Evolutionary conservation across 2,797 vertebrate genomes (phyloP).

Genomic region (Ctenopoma multispine): DNA sequence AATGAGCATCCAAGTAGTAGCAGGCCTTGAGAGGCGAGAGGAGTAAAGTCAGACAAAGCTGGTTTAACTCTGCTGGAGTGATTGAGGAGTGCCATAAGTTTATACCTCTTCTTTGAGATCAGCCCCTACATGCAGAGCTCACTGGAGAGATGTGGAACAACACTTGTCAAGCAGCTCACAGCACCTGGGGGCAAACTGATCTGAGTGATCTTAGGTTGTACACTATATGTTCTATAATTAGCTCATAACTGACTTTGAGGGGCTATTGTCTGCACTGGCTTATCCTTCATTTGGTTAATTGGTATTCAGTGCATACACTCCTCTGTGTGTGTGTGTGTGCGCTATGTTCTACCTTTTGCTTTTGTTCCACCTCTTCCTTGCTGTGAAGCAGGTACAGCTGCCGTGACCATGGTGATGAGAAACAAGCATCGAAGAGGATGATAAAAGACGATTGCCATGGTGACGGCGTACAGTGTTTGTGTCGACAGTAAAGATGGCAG

Average conservation of each 20-base stretch:
- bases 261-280: conserved; percentile 59
- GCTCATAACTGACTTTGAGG: conserved; percentile 66
- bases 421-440: conserved; percentile 38
- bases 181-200: conserved; percentile 54
- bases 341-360: conserved; percentile 48
- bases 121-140: conserved; percentile 24
- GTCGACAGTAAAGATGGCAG: conserved; percentile 18
- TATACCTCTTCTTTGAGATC: conserved; percentile 18
- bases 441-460: conserved; percentile 71
- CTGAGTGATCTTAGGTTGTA: conserved; percentile 59
- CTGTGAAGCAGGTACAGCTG: conserved; percentile 44
- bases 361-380: conserved; percentile 48
- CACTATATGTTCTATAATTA: conserved; percentile 76
- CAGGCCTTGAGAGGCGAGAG: conserved; percentile 57
- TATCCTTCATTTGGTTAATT: conserved; percentile 72
- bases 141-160: conserved; percentile 45
- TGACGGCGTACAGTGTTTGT: conserved; percentile 46
- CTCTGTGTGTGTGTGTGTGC: conserved; percentile 14
- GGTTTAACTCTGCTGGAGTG: conserved; percentile 45
- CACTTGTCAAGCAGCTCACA: conserved; percentile 43
- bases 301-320: conserved; percentile 54
- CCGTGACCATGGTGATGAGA: conserved; percentile 68
- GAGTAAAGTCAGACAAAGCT: conserved; percentile 56
- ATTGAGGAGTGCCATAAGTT: conserved; percentile 38
- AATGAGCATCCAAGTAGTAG: conserved; percentile 75